These are phyloP conservation scores for Leptoclinus maculatus DNA, from an alignment of 2,797 vertebrate genomes.

Conservation along the genomic window DNA sequence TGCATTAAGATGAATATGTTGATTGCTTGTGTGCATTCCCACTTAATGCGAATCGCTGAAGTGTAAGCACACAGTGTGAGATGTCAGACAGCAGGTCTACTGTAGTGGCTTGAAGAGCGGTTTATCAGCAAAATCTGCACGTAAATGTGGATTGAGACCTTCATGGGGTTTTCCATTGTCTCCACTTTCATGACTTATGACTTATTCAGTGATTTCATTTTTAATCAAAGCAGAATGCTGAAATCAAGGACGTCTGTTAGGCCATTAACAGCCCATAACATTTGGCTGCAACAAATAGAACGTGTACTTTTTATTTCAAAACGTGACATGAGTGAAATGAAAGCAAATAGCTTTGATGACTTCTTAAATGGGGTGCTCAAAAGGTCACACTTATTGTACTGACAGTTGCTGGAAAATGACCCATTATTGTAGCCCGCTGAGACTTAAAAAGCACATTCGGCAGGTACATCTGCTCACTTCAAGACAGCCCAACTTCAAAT, in stretches of 20 bases:
- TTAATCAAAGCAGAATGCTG: conserved; percentile 41
- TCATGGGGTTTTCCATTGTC: conserved; percentile 24
- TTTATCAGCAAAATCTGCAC: conserved; percentile 31
- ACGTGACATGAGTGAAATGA: conserved; percentile 13
- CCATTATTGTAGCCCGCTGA: conserved; percentile 3
- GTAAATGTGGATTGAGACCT: conserved; percentile 26
- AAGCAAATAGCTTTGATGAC: conserved; percentile 5
- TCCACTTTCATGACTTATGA: conserved; percentile 33
- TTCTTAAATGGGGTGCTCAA: conserved; percentile 7
- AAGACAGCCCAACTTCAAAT: conserved; percentile 53
- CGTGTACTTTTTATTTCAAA: not conserved
- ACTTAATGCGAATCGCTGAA: conserved; percentile 32
- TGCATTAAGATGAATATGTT: conserved; percentile 40
- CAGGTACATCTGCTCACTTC: conserved; percentile 30
- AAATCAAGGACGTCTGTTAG: conserved; percentile 35
- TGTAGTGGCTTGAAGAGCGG: conserved; percentile 2
- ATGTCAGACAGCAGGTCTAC: conserved; percentile 36
- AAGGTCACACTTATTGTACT: conserved; percentile 11
- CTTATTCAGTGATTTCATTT: conserved; percentile 46
- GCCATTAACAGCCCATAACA: conserved; percentile 19
- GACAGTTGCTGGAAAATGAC: conserved; percentile 15
- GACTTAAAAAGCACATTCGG: conserved; percentile 22
- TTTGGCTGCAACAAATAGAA: conserved; percentile 36
- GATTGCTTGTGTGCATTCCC: conserved; percentile 45
- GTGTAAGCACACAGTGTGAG: conserved; percentile 38